Evolutionary conservation across 2,888 invertebrate species (phyloP).

Genomic region (Agapostemon virescens): DNA sequence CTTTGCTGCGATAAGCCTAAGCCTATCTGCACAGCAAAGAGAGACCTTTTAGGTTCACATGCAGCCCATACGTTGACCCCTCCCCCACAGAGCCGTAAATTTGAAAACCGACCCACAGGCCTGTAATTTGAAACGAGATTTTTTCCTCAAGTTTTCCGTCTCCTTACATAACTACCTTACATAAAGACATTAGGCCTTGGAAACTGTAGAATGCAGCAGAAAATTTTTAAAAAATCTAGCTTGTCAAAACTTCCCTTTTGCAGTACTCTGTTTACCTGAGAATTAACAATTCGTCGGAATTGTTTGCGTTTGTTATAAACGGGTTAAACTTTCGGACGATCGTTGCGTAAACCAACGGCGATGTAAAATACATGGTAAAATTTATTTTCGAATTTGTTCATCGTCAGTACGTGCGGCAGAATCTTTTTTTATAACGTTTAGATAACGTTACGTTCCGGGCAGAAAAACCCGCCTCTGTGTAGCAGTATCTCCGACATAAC

Average conservation of each 20-base stretch:
- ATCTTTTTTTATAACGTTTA: not conserved
- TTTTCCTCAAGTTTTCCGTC: not conserved
- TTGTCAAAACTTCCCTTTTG: not conserved
- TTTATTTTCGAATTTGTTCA: not conserved
- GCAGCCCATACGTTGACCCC: not conserved
- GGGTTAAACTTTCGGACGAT: not conserved
- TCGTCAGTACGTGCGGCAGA: not conserved
- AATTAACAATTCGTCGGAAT: not conserved
- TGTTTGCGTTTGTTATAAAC: no score
- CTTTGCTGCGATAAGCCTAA: no score
- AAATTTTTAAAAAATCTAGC: not conserved
- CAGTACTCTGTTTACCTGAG: not conserved
- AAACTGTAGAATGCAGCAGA: not conserved
- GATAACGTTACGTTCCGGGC: not conserved
- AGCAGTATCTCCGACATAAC: not conserved
- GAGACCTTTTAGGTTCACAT: not conserved
- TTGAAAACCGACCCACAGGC: no score
- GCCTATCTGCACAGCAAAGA: not conserved
- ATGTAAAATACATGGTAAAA: not conserved
- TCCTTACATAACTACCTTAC: slow-evolving; percentile 13
- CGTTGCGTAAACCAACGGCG: not conserved
- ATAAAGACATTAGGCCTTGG: slow-evolving; percentile 24
- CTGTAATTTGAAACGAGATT: not conserved
- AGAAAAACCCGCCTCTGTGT: not conserved
- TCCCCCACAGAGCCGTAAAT: no score